A percentile compares a stretch with the other conserved stretches of the same genome.
These are phyloP conservation scores for Arenaria interpres DNA, from an alignment of 2,113 vertebrate species.

Conservation along the genomic window DNA sequence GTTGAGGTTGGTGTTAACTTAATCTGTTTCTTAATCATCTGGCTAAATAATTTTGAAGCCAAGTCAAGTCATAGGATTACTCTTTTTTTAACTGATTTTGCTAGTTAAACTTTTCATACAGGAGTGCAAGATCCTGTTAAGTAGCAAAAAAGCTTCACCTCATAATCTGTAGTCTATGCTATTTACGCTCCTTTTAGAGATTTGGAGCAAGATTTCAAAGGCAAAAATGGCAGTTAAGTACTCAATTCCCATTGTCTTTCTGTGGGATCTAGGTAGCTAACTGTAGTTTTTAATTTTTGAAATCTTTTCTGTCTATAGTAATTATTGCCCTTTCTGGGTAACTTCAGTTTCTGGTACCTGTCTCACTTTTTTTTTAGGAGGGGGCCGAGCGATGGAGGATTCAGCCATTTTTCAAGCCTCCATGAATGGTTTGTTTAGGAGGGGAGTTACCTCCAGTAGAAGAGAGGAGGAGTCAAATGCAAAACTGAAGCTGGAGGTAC, in stretches of 20 bases:
- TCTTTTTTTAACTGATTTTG: background rate
- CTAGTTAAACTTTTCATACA: background rate
- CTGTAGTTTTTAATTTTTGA: constrained; percentile 39
- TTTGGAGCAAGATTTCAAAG: constrained; percentile 38
- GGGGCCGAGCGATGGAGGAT: constrained; percentile 69
- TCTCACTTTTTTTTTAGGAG: constrained; percentile 76
- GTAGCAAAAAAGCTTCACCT: background rate
- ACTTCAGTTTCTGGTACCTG: constrained; percentile 73
- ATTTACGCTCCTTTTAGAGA: background rate
- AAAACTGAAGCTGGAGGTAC: constrained; percentile 67
- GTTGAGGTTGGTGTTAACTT: background rate
- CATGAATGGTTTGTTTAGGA: constrained; percentile 74
- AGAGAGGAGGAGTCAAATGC: constrained; percentile 69
- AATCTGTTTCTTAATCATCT: background rate
- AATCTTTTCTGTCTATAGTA: constrained; percentile 46
- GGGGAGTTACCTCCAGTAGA: constrained; percentile 74
- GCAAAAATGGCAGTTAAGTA: background rate
- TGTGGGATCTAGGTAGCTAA: constrained; percentile 4
- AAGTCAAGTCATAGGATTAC: background rate
- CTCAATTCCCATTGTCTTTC: background rate
- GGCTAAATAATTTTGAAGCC: background rate
- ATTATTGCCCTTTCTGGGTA: constrained; percentile 67
- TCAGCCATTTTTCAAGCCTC: constrained; percentile 76
- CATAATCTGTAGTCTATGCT: background rate
- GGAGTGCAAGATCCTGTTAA: background rate